Percentiles rank a stretch among this genome's conserved stretches.
phyloP scores from a whole-genome alignment of 2,888 invertebrate species.

The Gymnoscelis rufifasciata region DNA sequence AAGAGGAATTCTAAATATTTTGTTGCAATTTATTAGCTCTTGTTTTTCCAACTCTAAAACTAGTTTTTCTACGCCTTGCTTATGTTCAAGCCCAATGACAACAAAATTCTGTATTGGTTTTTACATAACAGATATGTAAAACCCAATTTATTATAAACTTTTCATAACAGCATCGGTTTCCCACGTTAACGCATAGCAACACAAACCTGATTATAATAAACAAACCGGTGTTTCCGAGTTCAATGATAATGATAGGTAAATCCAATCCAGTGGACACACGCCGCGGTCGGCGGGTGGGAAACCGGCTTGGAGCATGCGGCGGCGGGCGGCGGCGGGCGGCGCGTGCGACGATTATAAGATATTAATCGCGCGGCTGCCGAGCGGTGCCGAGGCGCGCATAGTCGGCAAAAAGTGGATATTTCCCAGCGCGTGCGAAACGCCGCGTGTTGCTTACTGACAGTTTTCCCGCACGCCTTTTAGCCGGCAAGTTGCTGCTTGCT shows the following conservation, averaged over 20 bases:
- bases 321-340: neutral
- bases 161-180: neutral
- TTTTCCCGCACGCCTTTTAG: conserved; percentile 10
- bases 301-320: neutral
- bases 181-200: conserved; percentile 9
- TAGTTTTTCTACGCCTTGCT: too few species aligned
- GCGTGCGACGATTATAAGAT: neutral
- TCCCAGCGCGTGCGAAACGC: conserved; percentile 16
- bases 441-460: conserved; percentile 5
- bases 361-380: neutral
- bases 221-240: conserved; percentile 11
- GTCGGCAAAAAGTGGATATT: conserved; percentile 18
- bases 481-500: neutral
- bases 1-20: too few species aligned
- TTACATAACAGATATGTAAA: neutral
- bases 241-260: conserved; percentile 14
- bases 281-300: neutral
- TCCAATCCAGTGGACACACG: conserved; percentile 4
- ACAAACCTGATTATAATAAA: conserved; percentile 6
- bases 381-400: conserved; percentile 2
- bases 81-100: too few species aligned
- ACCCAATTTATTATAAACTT: neutral
- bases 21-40: too few species aligned
- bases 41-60: too few species aligned
- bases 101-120: neutral